Percentiles rank a stretch among this genome's conserved stretches.
phyloP scores from a whole-genome alignment of 2,113 vertebrate genomes.

The Pao palembangensis region DNA sequence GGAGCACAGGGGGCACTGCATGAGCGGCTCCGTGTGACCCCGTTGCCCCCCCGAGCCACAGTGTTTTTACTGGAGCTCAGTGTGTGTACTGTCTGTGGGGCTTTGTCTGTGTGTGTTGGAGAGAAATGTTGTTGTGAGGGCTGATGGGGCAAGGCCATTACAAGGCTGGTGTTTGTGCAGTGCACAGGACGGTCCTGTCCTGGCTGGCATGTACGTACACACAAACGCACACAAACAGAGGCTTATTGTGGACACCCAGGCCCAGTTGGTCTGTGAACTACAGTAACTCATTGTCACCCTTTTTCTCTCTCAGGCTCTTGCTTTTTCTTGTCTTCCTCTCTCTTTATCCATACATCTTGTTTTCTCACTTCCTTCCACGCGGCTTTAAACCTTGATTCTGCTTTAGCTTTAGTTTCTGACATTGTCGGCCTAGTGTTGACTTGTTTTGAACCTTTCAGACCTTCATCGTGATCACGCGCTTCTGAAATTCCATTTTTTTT shows the following conservation, averaged over 20 bases:
- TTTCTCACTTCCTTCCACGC: neutral
- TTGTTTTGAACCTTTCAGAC: neutral
- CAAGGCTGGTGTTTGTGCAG: slow-evolving; percentile 70
- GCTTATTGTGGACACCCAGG: slow-evolving; percentile 62
- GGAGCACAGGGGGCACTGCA: slow-evolving; percentile 1
- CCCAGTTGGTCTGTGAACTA: slow-evolving; percentile 48
- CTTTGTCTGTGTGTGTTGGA: slow-evolving; percentile 11
- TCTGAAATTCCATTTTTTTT: neutral
- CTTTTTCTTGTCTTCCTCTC: slow-evolving; percentile 16
- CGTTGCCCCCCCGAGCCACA: slow-evolving; percentile 5
- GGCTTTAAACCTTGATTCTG: neutral
- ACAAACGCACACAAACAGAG: slow-evolving; percentile 62
- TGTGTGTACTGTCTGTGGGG: slow-evolving; percentile 31
- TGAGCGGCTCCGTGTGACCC: slow-evolving; percentile 43
- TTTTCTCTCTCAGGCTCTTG: slow-evolving; percentile 24
- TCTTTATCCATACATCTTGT: neutral
- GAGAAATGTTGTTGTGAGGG: slow-evolving; percentile 24
- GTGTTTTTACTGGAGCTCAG: slow-evolving; percentile 38
- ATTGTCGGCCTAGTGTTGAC: neutral
- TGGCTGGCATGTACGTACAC: slow-evolving; percentile 51
- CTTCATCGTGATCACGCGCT: neutral
- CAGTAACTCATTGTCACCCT: slow-evolving; percentile 60
- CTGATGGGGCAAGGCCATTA: slow-evolving; percentile 53
- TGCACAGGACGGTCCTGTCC: slow-evolving; percentile 58
- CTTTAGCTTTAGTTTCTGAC: neutral